A percentile compares a stretch with the other conserved stretches of the same genome.
Conservation (phyloP, 2,797 vertebrate species). For the Crocodylus rhombifer region DNA sequence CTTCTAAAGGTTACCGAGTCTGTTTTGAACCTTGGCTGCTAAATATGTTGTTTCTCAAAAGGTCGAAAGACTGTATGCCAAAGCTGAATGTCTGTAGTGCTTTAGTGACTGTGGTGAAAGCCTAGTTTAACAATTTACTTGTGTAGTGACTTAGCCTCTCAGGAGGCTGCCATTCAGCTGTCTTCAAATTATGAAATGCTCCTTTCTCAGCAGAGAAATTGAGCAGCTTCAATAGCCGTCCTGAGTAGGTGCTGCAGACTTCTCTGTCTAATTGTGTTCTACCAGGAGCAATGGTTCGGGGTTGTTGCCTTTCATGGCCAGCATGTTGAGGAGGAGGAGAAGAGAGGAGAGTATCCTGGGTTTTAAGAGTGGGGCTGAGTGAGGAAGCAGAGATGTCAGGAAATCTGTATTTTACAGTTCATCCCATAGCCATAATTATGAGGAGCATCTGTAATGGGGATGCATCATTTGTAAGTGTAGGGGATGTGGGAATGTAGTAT, state of each 20-base stretch:
- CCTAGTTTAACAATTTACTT: neutral
- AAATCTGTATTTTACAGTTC: neutral
- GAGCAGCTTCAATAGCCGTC: neutral
- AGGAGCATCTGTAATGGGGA: neutral
- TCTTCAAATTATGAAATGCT: neutral
- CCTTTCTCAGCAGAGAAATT: neutral
- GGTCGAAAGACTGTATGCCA: slow-evolving; percentile 26
- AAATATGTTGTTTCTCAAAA: slow-evolving; percentile 38
- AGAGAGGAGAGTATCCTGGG: neutral
- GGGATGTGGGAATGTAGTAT: slow-evolving; percentile 16
- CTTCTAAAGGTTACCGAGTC: slow-evolving; percentile 56
- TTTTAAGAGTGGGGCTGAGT: neutral
- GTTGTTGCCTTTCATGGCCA: neutral
- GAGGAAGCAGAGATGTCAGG: neutral
- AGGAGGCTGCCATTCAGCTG: neutral
- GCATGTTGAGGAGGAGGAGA: neutral
- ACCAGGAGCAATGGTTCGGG: neutral
- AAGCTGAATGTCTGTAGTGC: slow-evolving; percentile 10
- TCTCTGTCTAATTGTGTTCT: neutral
- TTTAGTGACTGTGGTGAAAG: neutral
- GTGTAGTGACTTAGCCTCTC: neutral
- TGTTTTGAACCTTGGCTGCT: slow-evolving; percentile 72
- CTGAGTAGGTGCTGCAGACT: neutral
- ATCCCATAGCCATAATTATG: neutral
- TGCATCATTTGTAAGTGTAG: neutral